phyloP scores from a whole-genome alignment of 2,888 invertebrate species.

The Nymphalis urticae region DNA sequence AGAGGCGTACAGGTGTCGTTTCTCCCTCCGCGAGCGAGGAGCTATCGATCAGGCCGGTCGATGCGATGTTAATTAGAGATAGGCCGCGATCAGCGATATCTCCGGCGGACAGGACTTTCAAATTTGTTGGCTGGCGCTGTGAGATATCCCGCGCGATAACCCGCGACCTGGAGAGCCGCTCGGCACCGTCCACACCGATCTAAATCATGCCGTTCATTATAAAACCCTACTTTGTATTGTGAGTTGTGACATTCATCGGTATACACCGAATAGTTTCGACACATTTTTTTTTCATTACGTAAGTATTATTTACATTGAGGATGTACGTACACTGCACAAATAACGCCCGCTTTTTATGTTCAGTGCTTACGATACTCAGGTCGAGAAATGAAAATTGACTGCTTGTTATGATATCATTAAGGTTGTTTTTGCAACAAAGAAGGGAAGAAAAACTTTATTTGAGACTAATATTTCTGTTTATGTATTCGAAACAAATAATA shows the following conservation, averaged over 20 bases:
- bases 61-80: slow-evolving; percentile 38
- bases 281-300: too few relatives aligned
- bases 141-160: slow-evolving; percentile 56
- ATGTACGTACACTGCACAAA: too few relatives aligned
- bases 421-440: too few relatives aligned
- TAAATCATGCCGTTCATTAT: slow-evolving; percentile 2
- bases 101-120: slow-evolving; percentile 53
- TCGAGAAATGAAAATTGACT: too few relatives aligned
- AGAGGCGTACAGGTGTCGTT: neutral
- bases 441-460: too few relatives aligned
- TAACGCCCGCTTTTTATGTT: too few relatives aligned
- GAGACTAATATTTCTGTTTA: too few relatives aligned
- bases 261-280: neutral
- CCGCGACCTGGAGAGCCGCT: slow-evolving; percentile 32
- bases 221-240: slow-evolving; percentile 1
- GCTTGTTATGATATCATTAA: too few relatives aligned
- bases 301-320: too few relatives aligned
- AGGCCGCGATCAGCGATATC: slow-evolving; percentile 29
- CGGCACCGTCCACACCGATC: neutral
- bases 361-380: too few relatives aligned
- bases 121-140: slow-evolving; percentile 58
- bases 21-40: slow-evolving; percentile 14
- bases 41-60: slow-evolving; percentile 34
- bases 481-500: too few relatives aligned
- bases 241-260: neutral